phyloP scores from a whole-genome alignment of 1,140 invertebrate species.

The Geopemphigus sp. region DNA sequence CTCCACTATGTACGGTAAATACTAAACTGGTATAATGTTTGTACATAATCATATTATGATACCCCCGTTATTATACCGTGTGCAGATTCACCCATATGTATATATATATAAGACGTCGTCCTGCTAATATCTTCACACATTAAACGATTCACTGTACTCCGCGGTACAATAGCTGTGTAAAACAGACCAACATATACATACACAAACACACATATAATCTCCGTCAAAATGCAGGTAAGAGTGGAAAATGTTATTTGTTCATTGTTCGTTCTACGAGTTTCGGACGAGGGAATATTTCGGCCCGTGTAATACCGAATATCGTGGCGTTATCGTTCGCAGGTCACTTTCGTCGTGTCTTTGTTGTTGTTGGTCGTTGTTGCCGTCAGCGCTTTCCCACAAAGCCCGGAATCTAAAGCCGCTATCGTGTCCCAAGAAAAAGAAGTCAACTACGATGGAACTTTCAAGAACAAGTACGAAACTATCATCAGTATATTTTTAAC shows the following conservation, averaged over 20 bases:
- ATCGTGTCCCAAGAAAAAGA: conserved; percentile 33
- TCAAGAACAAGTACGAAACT: conserved; percentile 43
- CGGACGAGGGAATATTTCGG: background rate
- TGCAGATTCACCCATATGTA: background rate
- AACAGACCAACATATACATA: background rate
- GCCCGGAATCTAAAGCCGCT: conserved; percentile 16
- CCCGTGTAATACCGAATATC: too few species aligned
- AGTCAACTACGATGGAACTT: conserved; percentile 60
- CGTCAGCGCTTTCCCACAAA: conserved; percentile 12
- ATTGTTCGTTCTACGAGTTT: background rate
- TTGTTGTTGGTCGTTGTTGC: conserved; percentile 5
- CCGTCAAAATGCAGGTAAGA: conserved; percentile 44
- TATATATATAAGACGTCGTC: conserved; percentile 20
- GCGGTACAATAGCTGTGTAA: background rate
- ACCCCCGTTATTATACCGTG: background rate
- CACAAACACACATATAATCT: too few species aligned
- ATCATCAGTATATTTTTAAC: too few species aligned
- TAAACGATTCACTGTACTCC: background rate
- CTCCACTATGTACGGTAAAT: conserved; percentile 40
- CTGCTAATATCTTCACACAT: background rate
- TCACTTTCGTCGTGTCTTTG: conserved; percentile 18
- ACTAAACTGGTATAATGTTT: background rate
- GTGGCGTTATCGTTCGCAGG: background rate
- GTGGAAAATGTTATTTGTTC: background rate
- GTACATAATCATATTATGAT: background rate